Evolutionary conservation across 2,888 invertebrate genomes (phyloP).

Genomic region (Clanis bilineata): DNA sequence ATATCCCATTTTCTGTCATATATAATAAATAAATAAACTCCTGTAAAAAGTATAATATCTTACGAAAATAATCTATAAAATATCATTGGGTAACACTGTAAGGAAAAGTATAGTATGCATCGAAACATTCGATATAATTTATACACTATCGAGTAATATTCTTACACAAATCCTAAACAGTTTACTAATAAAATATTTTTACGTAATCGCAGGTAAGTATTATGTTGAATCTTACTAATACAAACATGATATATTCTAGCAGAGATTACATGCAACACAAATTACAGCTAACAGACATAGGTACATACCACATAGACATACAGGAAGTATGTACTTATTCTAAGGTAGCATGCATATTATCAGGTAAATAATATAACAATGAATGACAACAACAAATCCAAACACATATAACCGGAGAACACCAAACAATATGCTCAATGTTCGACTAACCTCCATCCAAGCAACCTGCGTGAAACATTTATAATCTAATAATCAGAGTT

Average conservation of each 20-base stretch:
- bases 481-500: conserved; percentile 37
- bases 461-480: conserved; percentile 80
- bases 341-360: conserved; percentile 22
- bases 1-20: too few relatives aligned
- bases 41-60: neutral
- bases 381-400: conserved; percentile 42
- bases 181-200: neutral
- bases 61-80: neutral
- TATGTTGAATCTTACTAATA: neutral
- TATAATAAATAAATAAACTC: too few relatives aligned
- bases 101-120: neutral
- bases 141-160: neutral
- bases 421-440: conserved; percentile 47
- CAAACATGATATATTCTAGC: neutral
- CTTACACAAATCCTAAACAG: neutral
- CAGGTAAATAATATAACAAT: conserved; percentile 30
- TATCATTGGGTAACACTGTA: neutral
- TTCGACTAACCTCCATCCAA: conserved; percentile 84
- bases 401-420: conserved; percentile 42
- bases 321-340: neutral
- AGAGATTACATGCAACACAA: conserved; percentile 34
- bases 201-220: neutral
- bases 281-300: neutral
- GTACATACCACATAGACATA: neutral
- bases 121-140: neutral